These are phyloP conservation scores for Phrynosoma platyrhinos DNA, from an alignment of 2,113 vertebrate genomes.

Conservation along the genomic window DNA sequence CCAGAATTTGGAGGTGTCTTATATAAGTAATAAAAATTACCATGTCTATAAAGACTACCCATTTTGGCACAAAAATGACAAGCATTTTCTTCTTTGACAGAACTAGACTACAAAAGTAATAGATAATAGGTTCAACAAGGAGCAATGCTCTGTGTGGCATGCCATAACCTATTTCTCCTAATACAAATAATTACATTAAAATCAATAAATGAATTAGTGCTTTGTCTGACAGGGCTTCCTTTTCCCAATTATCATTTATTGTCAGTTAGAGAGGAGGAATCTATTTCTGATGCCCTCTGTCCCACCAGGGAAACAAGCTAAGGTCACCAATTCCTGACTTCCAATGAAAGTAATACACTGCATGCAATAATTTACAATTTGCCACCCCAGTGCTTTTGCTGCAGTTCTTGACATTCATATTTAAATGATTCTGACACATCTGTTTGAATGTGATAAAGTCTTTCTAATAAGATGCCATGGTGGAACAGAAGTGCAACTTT, in stretches of 20 bases:
- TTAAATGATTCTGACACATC: slow-evolving; percentile 6
- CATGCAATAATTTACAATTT: neutral
- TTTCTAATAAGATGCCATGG: slow-evolving; percentile 4
- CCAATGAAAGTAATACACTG: neutral
- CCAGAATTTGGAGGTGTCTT: neutral
- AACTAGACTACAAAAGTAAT: neutral
- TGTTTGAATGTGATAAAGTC: neutral
- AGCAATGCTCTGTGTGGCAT: neutral
- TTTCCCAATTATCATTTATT: neutral
- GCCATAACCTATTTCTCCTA: neutral
- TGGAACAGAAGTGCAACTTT: neutral
- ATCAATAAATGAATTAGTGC: neutral
- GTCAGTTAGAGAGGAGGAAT: neutral
- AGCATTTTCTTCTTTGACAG: neutral
- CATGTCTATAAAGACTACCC: neutral
- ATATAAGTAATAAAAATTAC: neutral
- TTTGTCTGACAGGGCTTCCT: neutral
- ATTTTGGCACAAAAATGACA: neutral
- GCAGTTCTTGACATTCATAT: neutral
- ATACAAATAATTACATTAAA: slow-evolving; percentile 23
- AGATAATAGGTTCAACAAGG: neutral
- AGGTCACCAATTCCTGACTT: neutral
- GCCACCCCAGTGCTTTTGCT: neutral
- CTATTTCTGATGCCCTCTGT: neutral
- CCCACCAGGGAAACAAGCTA: neutral